phyloP scores from a whole-genome alignment of 92 coral and sea anemone genomes.

The Palythoa grandiflora region DNA sequence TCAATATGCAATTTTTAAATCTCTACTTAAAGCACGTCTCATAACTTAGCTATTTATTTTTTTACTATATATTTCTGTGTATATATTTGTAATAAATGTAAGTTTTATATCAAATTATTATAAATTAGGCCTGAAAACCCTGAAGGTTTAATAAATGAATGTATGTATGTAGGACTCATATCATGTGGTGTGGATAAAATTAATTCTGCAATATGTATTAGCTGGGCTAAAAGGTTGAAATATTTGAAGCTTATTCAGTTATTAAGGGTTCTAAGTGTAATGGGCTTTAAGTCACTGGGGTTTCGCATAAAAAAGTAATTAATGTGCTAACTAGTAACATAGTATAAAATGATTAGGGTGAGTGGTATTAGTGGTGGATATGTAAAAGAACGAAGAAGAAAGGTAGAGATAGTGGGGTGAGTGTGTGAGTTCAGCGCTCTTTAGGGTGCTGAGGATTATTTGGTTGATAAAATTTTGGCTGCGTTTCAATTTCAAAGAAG shows the following conservation, averaged over 20 bases:
- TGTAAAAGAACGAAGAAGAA: background rate
- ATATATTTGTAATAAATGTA: too few species aligned
- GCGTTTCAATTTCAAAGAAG: background rate
- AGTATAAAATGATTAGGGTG: conserved; percentile 7
- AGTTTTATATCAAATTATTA: too few species aligned
- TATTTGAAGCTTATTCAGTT: background rate
- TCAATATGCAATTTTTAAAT: too few species aligned
- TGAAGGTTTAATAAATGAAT: too few species aligned
- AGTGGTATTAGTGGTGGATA: background rate
- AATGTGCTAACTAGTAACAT: background rate
- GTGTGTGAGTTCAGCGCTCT: conserved; percentile 10
- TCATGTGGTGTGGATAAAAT: conserved; percentile 4
- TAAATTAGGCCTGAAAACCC: too few species aligned
- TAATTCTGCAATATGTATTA: background rate
- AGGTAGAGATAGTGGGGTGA: conserved; percentile 4
- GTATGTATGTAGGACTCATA: background rate
- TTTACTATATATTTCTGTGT: too few species aligned
- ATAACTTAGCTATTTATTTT: too few species aligned
- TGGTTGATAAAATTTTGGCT: conserved; percentile 11
- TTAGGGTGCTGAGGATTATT: background rate
- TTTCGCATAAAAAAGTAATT: background rate
- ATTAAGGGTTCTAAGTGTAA: background rate
- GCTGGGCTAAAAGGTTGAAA: conserved; percentile 1
- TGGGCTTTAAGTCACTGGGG: conserved; percentile 8
- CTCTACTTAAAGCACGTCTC: too few species aligned